phyloP scores from a whole-genome alignment of 2,888 invertebrate genomes.

The Saturnia pavonia region DNA sequence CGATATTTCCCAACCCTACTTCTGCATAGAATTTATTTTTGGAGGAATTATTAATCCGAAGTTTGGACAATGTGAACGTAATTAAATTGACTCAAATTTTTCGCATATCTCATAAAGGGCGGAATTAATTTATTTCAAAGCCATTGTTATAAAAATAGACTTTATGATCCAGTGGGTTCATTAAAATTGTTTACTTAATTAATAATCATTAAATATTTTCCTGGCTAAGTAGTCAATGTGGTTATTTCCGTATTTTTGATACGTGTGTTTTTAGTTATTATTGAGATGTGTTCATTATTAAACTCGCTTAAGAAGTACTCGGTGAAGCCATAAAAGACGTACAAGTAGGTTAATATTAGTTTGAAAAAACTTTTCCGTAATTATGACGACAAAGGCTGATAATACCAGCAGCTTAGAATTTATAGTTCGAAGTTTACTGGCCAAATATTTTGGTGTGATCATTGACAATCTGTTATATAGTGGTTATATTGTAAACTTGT shows the following conservation, averaged over 20 bases:
- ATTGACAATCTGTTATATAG: too few relatives aligned
- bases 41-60: constrained; percentile 55
- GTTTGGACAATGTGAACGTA: constrained; percentile 53
- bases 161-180: constrained; percentile 24
- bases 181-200: background rate
- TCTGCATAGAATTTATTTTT: constrained; percentile 37
- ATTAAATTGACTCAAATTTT: constrained; percentile 64
- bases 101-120: constrained; percentile 40
- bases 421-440: too few relatives aligned
- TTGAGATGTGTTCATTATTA: too few relatives aligned
- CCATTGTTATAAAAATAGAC: constrained; percentile 31
- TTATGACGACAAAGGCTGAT: background rate
- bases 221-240: background rate
- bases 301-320: background rate
- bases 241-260: background rate
- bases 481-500: too few relatives aligned
- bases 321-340: background rate
- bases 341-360: background rate
- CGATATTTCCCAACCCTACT: constrained; percentile 38
- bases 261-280: too few relatives aligned
- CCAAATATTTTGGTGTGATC: too few relatives aligned
- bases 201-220: background rate
- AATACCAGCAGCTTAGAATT: background rate
- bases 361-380: background rate
- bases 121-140: constrained; percentile 45